phyloP scores from a whole-genome alignment of 1,140 invertebrate species.

The Pogonognathellus flavescens region DNA sequence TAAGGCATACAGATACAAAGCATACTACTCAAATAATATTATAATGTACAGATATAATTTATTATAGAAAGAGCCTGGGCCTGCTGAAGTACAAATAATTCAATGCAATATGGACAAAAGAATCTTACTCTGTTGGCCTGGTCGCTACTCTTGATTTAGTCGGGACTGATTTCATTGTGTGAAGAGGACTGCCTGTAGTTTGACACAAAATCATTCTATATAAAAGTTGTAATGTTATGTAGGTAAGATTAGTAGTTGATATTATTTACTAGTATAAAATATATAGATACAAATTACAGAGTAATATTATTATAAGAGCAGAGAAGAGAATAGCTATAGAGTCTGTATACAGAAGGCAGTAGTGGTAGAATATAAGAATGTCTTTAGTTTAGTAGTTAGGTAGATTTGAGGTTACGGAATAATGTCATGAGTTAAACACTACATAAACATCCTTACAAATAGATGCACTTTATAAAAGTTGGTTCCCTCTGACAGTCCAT shows the following conservation, averaged over 20 bases:
- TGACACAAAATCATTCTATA: conserved; percentile 26
- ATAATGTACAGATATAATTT: too few species aligned
- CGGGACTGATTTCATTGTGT: conserved; percentile 31
- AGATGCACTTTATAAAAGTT: conserved; percentile 7
- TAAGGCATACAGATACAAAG: not conserved
- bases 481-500: conserved; percentile 21
- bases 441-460: conserved; percentile 19
- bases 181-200: conserved; percentile 33
- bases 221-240: not conserved
- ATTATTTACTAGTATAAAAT: not conserved
- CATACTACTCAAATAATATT: not conserved
- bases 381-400: not conserved
- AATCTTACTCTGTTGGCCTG: conserved; percentile 30
- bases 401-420: conserved; percentile 30
- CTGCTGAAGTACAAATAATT: conserved; percentile 30
- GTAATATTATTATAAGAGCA: not conserved
- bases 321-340: not conserved
- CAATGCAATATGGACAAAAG: conserved; percentile 46
- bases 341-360: conserved; percentile 1
- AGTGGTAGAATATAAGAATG: too few species aligned
- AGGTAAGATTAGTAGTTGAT: too few species aligned
- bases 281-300: too few species aligned
- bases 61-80: not conserved
- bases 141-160: conserved; percentile 46
- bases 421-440: conserved; percentile 41